Percentiles rank a stretch among this genome's conserved stretches.
These are phyloP conservation scores for Sinohyriopsis cumingii DNA, from an alignment of 2,888 invertebrate species.

Conservation along the genomic window DNA sequence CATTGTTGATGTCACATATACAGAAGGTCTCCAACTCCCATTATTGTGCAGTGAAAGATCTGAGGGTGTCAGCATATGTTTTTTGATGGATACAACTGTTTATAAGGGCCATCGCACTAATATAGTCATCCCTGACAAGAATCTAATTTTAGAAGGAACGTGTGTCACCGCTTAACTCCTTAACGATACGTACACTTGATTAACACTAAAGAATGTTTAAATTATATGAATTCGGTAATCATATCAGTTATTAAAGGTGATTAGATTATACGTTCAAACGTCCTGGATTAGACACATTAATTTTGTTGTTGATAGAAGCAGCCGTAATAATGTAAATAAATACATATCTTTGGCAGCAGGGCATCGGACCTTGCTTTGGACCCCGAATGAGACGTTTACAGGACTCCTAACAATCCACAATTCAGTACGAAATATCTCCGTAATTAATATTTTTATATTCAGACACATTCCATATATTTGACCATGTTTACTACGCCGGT, in stretches of 20 bases:
- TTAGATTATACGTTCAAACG: too few relatives aligned
- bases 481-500: too few relatives aligned
- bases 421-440: conserved; percentile 76
- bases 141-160: conserved; percentile 20
- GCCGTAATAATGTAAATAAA: conserved; percentile 28
- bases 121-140: not conserved
- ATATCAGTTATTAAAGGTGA: too few relatives aligned
- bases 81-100: too few relatives aligned
- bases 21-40: not conserved
- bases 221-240: too few relatives aligned
- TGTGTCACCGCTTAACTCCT: too few relatives aligned
- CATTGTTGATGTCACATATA: conserved; percentile 76
- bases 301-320: not conserved
- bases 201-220: too few relatives aligned
- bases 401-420: conserved; percentile 84
- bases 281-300: too few relatives aligned
- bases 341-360: conserved; percentile 81
- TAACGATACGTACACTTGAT: too few relatives aligned
- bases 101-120: conserved; percentile 22
- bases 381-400: conserved; percentile 87
- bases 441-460: too few relatives aligned
- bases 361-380: conserved; percentile 87
- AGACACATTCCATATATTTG: too few relatives aligned
- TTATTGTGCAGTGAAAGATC: not conserved
- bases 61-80: too few relatives aligned